Evolutionary conservation across 2,888 invertebrate species (phyloP).

Genomic region (Adela reaumurella): DNA sequence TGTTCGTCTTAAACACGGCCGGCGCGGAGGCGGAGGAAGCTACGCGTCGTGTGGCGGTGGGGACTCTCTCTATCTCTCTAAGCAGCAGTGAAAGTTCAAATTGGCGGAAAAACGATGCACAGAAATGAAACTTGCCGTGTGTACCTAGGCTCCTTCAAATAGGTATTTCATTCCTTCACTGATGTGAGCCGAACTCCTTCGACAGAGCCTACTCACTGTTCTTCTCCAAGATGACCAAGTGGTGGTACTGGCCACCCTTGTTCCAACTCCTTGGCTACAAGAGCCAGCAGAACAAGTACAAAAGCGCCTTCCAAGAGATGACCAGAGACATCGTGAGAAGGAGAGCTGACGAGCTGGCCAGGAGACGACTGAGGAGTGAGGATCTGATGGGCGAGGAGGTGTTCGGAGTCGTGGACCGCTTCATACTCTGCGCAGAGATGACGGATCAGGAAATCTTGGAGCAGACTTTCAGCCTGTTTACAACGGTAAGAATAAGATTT

Average conservation of each 20-base stretch:
- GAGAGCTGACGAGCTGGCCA: constrained; percentile 18
- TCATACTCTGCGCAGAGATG: constrained; percentile 25
- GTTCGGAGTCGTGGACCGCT: constrained; percentile 29
- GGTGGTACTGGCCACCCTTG: constrained; percentile 34
- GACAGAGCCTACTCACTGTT: constrained; percentile 26
- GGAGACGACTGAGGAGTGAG: constrained; percentile 4
- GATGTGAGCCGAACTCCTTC: constrained; percentile 1
- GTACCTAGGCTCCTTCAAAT: too few species aligned
- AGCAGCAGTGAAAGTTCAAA: too few species aligned
- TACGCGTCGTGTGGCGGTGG: too few species aligned
- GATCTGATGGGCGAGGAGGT: constrained; percentile 15
- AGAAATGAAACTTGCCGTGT: too few species aligned
- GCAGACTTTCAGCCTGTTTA: constrained; percentile 30
- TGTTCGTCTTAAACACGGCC: too few species aligned
- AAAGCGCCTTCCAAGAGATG: constrained; percentile 20
- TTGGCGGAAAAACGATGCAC: too few species aligned
- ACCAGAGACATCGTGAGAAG: constrained; percentile 22
- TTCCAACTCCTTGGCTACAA: constrained; percentile 24
- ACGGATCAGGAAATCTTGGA: constrained; percentile 24
- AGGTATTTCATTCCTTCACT: too few species aligned
- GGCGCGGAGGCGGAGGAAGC: too few species aligned
- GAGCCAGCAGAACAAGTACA: constrained; percentile 16
- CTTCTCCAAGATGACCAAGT: constrained; percentile 29
- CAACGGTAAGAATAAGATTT: constrained; percentile 35
- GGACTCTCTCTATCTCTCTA: too few species aligned